Base-by-base conservation (phyloP, 2,113 vertebrate genomes). In the Cryptomyrus ogoouensis region DNA sequence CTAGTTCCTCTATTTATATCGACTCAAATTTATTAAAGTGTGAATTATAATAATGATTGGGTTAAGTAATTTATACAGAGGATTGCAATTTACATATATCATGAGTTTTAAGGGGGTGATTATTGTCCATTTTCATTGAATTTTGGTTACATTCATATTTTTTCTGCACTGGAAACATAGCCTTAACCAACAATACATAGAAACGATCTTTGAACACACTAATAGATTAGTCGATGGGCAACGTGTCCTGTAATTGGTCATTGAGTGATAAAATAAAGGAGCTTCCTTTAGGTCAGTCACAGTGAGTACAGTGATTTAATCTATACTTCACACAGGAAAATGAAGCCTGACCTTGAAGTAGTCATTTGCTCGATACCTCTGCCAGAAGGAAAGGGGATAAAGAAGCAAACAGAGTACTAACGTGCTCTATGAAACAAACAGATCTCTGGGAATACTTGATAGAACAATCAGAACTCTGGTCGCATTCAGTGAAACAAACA, bases 331-430 rank as follows among this genome's bases (percentile, higher is more conserved):
- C 44, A 46, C 84, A 49, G 12, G 42, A 31, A 86, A 24, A 44
- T 87, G 85, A 52, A 17, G 46, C 46, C 49, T 31, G 85, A 49
- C 49, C 85, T 87, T 87, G 85, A 87, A 53, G 85, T 19, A 87
- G 85, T 27, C 44, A n/a, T 49, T 52, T 50, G 47, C 85, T 50
- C 49, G 5, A 47, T 87, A 53, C 85, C 49, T 31, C 19, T 27
- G 46, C 83, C 46, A 49, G 19, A 49, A 85, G 19, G 8, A 44
- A 44, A 83, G 15, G 83, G 24, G 83, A 15, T 85, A 5, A 49
- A 24, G 44, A 49, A 39, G 70, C 31, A 39, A 77, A 39, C 13
- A 7, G 74, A 42, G 74, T 42, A 80, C 35, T 27, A 27, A 80
- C 35, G 19, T 77, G 5, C 70, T 77, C 27, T 35, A 6, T 74